Evolutionary conservation across 2,113 vertebrate species (phyloP), one percentile per base, ranked within the genome.

Genomic region (Labeo catla): DNA sequence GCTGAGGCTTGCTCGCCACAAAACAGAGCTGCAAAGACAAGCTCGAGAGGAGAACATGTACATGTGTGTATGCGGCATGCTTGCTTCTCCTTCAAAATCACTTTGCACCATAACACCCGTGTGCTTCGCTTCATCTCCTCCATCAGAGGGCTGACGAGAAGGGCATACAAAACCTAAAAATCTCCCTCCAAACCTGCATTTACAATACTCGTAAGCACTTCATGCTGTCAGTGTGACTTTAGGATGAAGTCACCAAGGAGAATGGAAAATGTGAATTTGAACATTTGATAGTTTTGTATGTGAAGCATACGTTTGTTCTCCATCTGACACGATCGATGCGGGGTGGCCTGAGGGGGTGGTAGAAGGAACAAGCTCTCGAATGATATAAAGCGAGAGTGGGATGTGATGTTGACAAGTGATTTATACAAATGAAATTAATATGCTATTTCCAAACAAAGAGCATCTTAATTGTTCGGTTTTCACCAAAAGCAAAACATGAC

Each of bases 11-110:
- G 54, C 66, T 43, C 9, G 15, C 50, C 61, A 52, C 36, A 57
- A 43, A 50, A 50, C 11, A 85, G 28, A 11, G 47, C 59, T 10
- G n/a, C 39, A 81, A 63, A 83, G 63, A 47, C 28, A 59, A 77
- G n/a, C 4, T 15, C 15, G 66, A 66, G 43, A 47, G 23, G 54
- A 70, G 15, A 59, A 76, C n/a, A 4, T 63, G 15, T 34, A 21
- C 21, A 34, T 8, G 66, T 21, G 28, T 49, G 16, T 8, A 43
- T 59, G 36, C 13, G 6, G 11, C 36, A 6, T 65, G 34, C 19
- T 0, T 8, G 76, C 63, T 49, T 63, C 49, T 80, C 34, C 19
- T 43, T 79, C 54, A 13, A 63, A 47, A 61, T 23, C 54, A 4
- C 36, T 84, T 66, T 80, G 28, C 45, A 76, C 23, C 66, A 68